Conservation (phyloP, 92 coral and sea anemone genomes). For the Meandrina meandrites region DNA sequence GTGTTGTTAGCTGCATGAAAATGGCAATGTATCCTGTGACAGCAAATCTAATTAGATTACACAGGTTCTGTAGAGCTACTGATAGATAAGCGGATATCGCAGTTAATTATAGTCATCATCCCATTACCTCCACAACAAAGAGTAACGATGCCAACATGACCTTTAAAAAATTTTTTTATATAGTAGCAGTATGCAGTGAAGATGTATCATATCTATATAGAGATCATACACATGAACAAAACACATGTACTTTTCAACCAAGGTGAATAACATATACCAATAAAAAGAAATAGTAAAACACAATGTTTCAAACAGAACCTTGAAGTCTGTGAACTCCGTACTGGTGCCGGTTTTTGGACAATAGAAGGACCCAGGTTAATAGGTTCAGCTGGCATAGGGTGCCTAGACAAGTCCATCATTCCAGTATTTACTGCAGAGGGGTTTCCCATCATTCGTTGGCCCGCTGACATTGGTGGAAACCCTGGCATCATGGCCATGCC, state of each 20-base stretch:
- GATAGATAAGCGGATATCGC: neutral
- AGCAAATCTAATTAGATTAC: neutral
- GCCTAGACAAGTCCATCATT: constrained; percentile 52
- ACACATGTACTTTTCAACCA: neutral
- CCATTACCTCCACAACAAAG: neutral
- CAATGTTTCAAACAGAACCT: constrained; percentile 59
- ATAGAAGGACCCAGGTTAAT: constrained; percentile 90
- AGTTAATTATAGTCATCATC: neutral
- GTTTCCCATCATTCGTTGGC: constrained; percentile 54
- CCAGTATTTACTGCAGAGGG: constrained; percentile 45
- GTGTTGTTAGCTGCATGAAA: neutral
- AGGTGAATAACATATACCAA: neutral
- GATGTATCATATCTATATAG: neutral
- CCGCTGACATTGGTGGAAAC: constrained; percentile 71
- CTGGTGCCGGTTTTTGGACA: constrained; percentile 79
- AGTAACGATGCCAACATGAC: neutral
- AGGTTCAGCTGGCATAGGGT: constrained; percentile 78
- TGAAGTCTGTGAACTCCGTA: constrained; percentile 69
- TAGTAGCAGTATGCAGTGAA: neutral
- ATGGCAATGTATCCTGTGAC: neutral
- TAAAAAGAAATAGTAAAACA: neutral
- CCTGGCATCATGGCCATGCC: constrained; percentile 68
- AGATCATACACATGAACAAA: neutral
- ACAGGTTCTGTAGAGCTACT: neutral
- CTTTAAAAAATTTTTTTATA: neutral